phyloP scores from a whole-genome alignment of 2,888 invertebrate genomes.

The Dione juno region DNA sequence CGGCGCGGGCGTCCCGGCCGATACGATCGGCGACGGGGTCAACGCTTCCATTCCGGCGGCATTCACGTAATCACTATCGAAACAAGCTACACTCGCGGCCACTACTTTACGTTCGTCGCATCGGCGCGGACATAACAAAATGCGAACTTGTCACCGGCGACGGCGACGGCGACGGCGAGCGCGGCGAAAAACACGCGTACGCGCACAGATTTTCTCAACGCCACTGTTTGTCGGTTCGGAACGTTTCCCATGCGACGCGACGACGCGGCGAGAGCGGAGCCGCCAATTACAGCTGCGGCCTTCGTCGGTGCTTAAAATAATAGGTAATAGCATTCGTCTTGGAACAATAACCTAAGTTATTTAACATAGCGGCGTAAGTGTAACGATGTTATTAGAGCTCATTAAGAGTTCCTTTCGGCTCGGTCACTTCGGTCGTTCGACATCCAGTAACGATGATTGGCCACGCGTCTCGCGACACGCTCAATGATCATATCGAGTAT shows the following conservation, averaged over 20 bases:
- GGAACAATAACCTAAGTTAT: slow-evolving; percentile 43
- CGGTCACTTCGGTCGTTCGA: slow-evolving; percentile 6
- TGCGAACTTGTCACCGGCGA: slow-evolving; percentile 64
- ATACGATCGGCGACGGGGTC: slow-evolving; percentile 64
- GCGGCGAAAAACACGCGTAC: slow-evolving; percentile 70
- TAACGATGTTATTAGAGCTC: slow-evolving; percentile 21
- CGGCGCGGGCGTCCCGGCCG: slow-evolving; percentile 46
- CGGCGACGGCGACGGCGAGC: slow-evolving; percentile 37
- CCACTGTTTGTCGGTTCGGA: slow-evolving; percentile 75
- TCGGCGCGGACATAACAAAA: slow-evolving; percentile 68
- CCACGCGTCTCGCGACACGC: slow-evolving; percentile 3
- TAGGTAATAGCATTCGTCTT: slow-evolving; percentile 43
- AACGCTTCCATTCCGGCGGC: slow-evolving; percentile 66
- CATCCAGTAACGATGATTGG: slow-evolving; percentile 27
- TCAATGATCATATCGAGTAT: slow-evolving; percentile 57
- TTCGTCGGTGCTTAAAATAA: slow-evolving; percentile 57
- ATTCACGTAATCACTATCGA: slow-evolving; percentile 57
- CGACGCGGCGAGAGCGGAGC: slow-evolving; percentile 47
- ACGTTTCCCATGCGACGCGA: slow-evolving; percentile 53
- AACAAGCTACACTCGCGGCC: slow-evolving; percentile 50
- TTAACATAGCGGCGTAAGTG: slow-evolving; percentile 30
- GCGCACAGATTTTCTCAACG: slow-evolving; percentile 71
- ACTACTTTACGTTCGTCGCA: slow-evolving; percentile 57
- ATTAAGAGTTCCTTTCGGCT: slow-evolving; percentile 17
- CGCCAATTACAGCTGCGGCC: slow-evolving; percentile 54